Evolutionary conservation across 2,888 invertebrate species (phyloP), one percentile per base, ranked within the genome.

Genomic region (Zhengitettix transpicula): DNA sequence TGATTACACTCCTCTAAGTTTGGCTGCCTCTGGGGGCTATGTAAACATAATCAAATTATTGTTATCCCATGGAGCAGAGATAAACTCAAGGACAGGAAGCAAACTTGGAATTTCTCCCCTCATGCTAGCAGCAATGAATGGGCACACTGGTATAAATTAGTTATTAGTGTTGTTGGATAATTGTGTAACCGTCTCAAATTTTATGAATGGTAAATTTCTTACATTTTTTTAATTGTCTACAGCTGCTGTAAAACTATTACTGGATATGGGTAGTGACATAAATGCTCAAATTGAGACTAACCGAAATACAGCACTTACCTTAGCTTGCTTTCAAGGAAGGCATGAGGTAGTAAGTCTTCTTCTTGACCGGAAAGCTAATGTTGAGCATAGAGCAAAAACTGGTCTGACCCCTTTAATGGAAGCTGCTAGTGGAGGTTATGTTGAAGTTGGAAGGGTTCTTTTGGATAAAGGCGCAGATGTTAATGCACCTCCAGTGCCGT

Each of bases 271-370:
- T 65, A 95, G 95, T 69, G 99, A 99, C 73, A 99, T 99, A 68
- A 99, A 99, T 78, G 98, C 99, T 65, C 95, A 95, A 79, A 99
- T 99, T 68, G 99, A 99, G 78, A 99, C 99, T 52, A 99, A 99
- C 75, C 81, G 97, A 61, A 99, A 99, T 75, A 99, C 99, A 40
- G 99, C 99, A 41, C 80, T 99, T 66, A 99, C 98, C 47, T 81
- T 99, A 67, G 99, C 99, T 47, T 98, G 98, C 76, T 98, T 99
- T 77, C 98, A 98, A 83, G 98, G 99, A 66, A 83, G 98, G 52
- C 95, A 97, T 74, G 99, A 99, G 73, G 99, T 99, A 56, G 99
- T 99, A 58, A 92, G 93, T 72, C 80, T 99, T 59, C 79, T 99
- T 60, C 81, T 99, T 14, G 96, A 98, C 74, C 83, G 96, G 65